Percentiles rank a stretch among this genome's conserved stretches.
phyloP scores from a whole-genome alignment of 2,797 vertebrate species.

The Apogon talboti region DNA sequence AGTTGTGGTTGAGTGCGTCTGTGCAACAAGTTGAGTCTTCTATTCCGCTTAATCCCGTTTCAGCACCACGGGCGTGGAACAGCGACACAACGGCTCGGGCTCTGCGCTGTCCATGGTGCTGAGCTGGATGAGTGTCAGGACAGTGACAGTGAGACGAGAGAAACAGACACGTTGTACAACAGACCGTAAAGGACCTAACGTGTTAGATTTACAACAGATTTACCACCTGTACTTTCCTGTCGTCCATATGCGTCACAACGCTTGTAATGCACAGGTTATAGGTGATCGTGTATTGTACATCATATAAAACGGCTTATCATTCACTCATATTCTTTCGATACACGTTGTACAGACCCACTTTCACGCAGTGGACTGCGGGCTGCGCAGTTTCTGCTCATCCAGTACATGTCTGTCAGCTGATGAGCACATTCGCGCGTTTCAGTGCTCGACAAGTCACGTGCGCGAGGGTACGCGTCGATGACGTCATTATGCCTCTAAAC shows the following conservation, averaged over 20 bases:
- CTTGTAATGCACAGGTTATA: background rate
- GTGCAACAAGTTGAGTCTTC: slow-evolving; percentile 21
- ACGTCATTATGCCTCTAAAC: slow-evolving; percentile 58
- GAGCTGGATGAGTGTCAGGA: slow-evolving; percentile 42
- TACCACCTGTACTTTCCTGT: background rate
- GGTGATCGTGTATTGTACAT: background rate
- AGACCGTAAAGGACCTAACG: background rate
- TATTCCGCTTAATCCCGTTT: slow-evolving; percentile 29
- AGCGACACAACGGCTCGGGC: slow-evolving; percentile 46
- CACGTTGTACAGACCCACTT: background rate
- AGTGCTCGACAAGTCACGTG: slow-evolving; percentile 42
- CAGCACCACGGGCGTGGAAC: slow-evolving; percentile 57
- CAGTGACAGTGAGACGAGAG: background rate
- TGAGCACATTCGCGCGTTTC: slow-evolving; percentile 40
- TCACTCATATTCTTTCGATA: background rate
- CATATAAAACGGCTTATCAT: background rate
- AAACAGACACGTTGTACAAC: background rate
- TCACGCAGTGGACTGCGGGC: background rate
- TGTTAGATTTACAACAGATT: background rate
- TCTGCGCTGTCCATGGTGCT: slow-evolving; percentile 79
- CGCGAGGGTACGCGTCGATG: slow-evolving; percentile 24
- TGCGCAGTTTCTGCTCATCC: slow-evolving; percentile 21
- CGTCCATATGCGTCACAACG: background rate
- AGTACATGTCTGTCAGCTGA: slow-evolving; percentile 44
- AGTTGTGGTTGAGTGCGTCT: background rate